phyloP scores from a whole-genome alignment of 2,113 vertebrate genomes.

The Pachypanchax playfairii region DNA sequence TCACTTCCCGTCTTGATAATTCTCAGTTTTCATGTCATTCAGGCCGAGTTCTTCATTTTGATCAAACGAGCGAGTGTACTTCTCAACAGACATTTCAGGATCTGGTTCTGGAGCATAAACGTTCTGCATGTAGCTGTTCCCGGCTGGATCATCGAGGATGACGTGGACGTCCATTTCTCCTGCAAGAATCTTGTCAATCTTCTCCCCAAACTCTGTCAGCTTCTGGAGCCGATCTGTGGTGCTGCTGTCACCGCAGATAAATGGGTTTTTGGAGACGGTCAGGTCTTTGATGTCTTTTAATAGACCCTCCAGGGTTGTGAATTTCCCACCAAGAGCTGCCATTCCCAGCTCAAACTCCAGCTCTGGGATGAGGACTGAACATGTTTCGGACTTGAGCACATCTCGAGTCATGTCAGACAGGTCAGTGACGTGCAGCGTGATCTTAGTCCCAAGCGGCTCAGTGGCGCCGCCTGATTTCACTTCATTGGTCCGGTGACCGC shows the following conservation, averaged over 20 bases:
- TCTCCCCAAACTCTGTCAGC: conserved; percentile 83
- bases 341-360: conserved; percentile 96
- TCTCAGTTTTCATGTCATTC: conserved; percentile 94
- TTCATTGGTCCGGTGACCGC: conserved; percentile 93
- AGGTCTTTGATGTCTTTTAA: conserved; percentile 90
- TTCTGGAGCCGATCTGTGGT: conserved; percentile 68
- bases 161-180: conserved; percentile 80
- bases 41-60: conserved; percentile 95
- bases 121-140: conserved; percentile 97
- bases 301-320: conserved; percentile 94
- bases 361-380: conserved; percentile 87
- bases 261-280: conserved; percentile 90
- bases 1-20: conserved; percentile 73
- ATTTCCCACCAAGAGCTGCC: conserved; percentile 91
- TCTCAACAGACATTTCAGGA: conserved; percentile 86
- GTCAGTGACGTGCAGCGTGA: conserved; percentile 87
- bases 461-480: conserved; percentile 93
- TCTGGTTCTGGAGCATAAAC: conserved; percentile 92
- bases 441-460: conserved; percentile 86
- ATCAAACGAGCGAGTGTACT: conserved; percentile 85
- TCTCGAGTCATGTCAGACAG: conserved; percentile 90
- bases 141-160: conserved; percentile 90
- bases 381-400: conserved; percentile 95
- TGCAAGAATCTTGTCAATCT: conserved; percentile 83
- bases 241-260: conserved; percentile 88